Evolutionary conservation across 1,140 invertebrate species (phyloP).

Genomic region (Pararge aegeria): DNA sequence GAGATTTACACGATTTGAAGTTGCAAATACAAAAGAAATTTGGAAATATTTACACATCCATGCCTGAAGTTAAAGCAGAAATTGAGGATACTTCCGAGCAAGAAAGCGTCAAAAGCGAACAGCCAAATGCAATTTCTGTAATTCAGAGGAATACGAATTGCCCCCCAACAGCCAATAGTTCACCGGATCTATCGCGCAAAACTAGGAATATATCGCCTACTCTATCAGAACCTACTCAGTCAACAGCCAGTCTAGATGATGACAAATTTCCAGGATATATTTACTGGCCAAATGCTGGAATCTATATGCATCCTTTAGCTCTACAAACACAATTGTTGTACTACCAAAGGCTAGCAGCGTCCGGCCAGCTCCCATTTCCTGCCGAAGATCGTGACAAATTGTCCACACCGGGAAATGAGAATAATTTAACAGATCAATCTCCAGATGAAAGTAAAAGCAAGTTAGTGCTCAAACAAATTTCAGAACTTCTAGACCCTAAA

Average conservation of each 20-base stretch:
- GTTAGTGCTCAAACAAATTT: conserved; percentile 69
- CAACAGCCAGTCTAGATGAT: conserved; percentile 53
- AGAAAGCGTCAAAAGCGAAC: conserved; percentile 79
- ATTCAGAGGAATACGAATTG: conserved; percentile 67
- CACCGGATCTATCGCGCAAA: conserved; percentile 57
- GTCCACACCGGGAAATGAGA: conserved; percentile 45
- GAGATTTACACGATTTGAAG: conserved; percentile 85
- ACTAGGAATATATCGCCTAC: conserved; percentile 58
- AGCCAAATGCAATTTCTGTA: conserved; percentile 75
- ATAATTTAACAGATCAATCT: conserved; percentile 39
- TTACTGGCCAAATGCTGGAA: conserved; percentile 85
- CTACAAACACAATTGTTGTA: conserved; percentile 86
- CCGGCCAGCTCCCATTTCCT: conserved; percentile 49
- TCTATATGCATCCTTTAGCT: conserved; percentile 87
- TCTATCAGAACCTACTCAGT: conserved; percentile 80
- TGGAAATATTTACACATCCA: conserved; percentile 80
- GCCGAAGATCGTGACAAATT: conserved; percentile 48
- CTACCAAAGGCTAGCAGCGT: conserved; percentile 85
- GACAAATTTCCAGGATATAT: conserved; percentile 77
- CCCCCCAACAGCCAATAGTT: conserved; percentile 48
- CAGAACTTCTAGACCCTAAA: conserved; percentile 72
- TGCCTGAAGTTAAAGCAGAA: conserved; percentile 70
- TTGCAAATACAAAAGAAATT: conserved; percentile 82
- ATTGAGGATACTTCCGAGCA: conserved; percentile 81
- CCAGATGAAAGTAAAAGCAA: conserved; percentile 65